A percentile compares a stretch with the other conserved stretches of the same genome.
phyloP scores from a whole-genome alignment of 2,797 vertebrate genomes.

The Borostomias antarcticus region DNA sequence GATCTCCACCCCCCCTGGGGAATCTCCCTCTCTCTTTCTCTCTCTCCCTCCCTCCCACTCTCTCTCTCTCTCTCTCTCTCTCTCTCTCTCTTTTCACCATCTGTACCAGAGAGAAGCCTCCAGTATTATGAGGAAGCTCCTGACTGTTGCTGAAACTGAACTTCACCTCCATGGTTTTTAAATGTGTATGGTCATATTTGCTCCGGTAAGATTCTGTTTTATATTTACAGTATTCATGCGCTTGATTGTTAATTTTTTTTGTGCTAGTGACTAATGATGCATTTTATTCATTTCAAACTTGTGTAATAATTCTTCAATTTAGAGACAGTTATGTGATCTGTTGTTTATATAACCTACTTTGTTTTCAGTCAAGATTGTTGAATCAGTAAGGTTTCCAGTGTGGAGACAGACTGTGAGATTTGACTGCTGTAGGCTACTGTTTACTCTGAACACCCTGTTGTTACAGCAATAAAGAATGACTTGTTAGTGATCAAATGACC shows the following conservation, averaged over 20 bases:
- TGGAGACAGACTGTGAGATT: too few species aligned
- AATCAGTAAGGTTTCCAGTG: too few species aligned
- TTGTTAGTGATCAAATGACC: too few species aligned
- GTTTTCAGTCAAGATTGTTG: too few species aligned
- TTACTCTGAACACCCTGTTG: too few species aligned
- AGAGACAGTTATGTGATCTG: not conserved
- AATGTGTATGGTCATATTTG: constrained; percentile 99
- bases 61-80: constrained; percentile 28
- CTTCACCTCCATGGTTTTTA: constrained; percentile 86
- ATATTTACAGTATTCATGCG: not conserved
- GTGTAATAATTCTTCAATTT: not conserved
- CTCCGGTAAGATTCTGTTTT: constrained; percentile 89
- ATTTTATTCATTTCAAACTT: constrained; percentile 1
- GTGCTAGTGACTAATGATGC: not conserved
- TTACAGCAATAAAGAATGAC: too few species aligned
- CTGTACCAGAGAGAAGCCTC: constrained; percentile 44
- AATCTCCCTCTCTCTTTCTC: too few species aligned
- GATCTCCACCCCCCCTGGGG: constrained; percentile 52
- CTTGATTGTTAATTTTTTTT: not conserved
- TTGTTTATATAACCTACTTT: not conserved
- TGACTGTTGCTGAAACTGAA: constrained; percentile 76
- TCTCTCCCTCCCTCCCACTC: constrained; percentile 44
- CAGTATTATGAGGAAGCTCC: constrained; percentile 84
- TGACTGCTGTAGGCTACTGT: too few species aligned
- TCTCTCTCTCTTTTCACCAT: constrained; percentile 28